A percentile compares a stretch with the other conserved stretches of the same genome.
Evolutionary conservation across 2,113 vertebrate genomes (phyloP).

Genomic region (Spea multiplicata): DNA sequence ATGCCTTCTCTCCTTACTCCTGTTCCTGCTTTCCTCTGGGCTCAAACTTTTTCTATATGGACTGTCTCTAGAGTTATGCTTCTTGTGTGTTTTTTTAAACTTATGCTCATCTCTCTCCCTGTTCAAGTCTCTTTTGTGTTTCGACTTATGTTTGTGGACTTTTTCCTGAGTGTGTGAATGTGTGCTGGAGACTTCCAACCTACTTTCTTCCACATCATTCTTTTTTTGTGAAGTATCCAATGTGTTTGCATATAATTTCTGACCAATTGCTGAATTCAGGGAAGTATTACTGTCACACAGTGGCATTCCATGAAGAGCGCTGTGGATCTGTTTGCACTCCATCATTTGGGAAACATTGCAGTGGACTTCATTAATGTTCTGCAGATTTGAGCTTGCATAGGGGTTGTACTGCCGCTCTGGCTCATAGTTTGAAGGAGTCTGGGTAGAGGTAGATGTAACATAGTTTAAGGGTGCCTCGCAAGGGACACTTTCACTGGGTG

Average conservation of each 20-base stretch:
- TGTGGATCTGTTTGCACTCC: slow-evolving; percentile 47
- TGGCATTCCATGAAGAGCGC: slow-evolving; percentile 48
- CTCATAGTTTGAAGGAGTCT: slow-evolving; percentile 13
- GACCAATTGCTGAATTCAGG: slow-evolving; percentile 43
- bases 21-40: slow-evolving; percentile 50
- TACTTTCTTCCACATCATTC: slow-evolving; percentile 52
- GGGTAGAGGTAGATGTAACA: slow-evolving; percentile 56
- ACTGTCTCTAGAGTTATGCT: slow-evolving; percentile 57
- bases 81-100: slow-evolving; percentile 54
- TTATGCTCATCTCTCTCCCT: slow-evolving; percentile 47
- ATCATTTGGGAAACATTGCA: slow-evolving; percentile 42
- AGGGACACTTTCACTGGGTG: slow-evolving; percentile 44
- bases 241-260: slow-evolving; percentile 48
- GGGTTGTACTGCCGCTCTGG: slow-evolving; percentile 11
- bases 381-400: neutral
- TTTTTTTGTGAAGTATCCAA: slow-evolving; percentile 27
- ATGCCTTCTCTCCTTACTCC: slow-evolving; percentile 55
- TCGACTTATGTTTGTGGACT: slow-evolving; percentile 51
- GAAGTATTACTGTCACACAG: slow-evolving; percentile 29
- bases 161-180: slow-evolving; percentile 52
- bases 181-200: slow-evolving; percentile 47
- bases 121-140: slow-evolving; percentile 51
- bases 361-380: slow-evolving; percentile 54
- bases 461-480: slow-evolving; percentile 55
- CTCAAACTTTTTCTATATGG: slow-evolving; percentile 55